Evolutionary conservation across 2,113 vertebrate genomes (phyloP).

Genomic region (Anolis carolinensis): DNA sequence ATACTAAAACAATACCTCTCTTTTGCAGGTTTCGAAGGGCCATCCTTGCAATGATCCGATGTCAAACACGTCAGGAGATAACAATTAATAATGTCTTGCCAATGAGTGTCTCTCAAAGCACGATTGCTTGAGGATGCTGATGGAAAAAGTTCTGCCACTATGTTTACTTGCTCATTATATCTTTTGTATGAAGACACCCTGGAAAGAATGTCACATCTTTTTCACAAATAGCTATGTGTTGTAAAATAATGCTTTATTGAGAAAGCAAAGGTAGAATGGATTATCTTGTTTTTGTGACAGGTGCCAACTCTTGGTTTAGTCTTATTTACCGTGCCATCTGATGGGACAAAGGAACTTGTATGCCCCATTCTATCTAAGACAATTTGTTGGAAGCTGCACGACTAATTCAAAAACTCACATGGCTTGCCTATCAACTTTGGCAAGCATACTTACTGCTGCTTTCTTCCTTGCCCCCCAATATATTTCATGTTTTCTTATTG

Average conservation of each 20-base stretch:
- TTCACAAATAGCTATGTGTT: slow-evolving; percentile 6
- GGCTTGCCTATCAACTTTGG: no score
- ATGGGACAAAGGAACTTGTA: neutral
- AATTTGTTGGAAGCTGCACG: neutral
- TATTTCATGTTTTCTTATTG: neutral
- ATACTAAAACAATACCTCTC: neutral
- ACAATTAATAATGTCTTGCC: slow-evolving; percentile 83
- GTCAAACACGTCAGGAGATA: slow-evolving; percentile 85
- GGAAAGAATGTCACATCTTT: slow-evolving; percentile 34
- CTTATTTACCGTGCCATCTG: neutral
- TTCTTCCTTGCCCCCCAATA: neutral
- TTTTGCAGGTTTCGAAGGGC: slow-evolving; percentile 88
- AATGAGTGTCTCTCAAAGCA: slow-evolving; percentile 78
- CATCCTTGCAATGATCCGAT: slow-evolving; percentile 88
- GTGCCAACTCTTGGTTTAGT: neutral
- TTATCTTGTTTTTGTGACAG: neutral
- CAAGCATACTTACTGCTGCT: neutral
- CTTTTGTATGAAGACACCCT: neutral
- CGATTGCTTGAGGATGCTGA: slow-evolving; percentile 43
- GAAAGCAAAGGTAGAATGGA: neutral
- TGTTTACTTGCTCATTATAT: slow-evolving; percentile 12
- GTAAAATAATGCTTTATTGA: slow-evolving; percentile 14
- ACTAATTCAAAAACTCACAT: neutral
- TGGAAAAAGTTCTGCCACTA: neutral
- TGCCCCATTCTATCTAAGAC: neutral